Base-by-base conservation (phyloP, 2,888 invertebrate genomes). In the Tenthredo mesomela region DNA sequence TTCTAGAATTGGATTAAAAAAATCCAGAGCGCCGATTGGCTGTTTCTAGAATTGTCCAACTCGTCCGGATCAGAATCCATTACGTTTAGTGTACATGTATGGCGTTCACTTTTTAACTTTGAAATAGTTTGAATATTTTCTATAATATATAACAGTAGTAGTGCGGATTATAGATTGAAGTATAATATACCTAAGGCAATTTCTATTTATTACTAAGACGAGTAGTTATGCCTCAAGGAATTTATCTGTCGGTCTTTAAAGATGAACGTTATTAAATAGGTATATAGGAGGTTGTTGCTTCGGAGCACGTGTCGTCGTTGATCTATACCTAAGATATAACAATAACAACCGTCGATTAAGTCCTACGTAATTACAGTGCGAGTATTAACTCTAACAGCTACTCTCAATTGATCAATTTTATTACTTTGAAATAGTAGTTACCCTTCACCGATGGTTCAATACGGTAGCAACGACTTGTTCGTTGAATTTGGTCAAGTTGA, bases 251-350 rank as follows among this genome's bases (percentile, higher is more conserved):
- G 54, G 9, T 43, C 43, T 77, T 77, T n/a, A 18, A n/a, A 77
- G 47, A 77, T 50, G 54, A 77, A 77, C 54, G 29, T 77, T 54
- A 50, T 9, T 54, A 15, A 21, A 47, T 25, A 21, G 25, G 61
- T 61, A 21, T 61, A n/a, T n/a, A n/a, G n/a, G n/a, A 29, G 61
- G 25, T 67, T 33, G 18, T 15, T 67, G 33, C 29, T 25, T 54
- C 77, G 18, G 18, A 29, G 77, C 77, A 77, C 77, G 77, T 54
- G 77, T 77, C 77, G 50, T 77, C 50, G 77, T n/a, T 77, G 29
- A 54, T 77, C 50, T 77, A 77, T 77, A 47, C 40, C 25, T 50
- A 33, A 77, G 77, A 54, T 77, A 50, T 33, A 77, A 77, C 33
- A 77, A 77, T 77, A 29, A 77, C 33, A 54, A 77, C 77, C 77